Evolutionary conservation across 2,797 vertebrate genomes (phyloP).

Genomic region (Characodon lateralis): DNA sequence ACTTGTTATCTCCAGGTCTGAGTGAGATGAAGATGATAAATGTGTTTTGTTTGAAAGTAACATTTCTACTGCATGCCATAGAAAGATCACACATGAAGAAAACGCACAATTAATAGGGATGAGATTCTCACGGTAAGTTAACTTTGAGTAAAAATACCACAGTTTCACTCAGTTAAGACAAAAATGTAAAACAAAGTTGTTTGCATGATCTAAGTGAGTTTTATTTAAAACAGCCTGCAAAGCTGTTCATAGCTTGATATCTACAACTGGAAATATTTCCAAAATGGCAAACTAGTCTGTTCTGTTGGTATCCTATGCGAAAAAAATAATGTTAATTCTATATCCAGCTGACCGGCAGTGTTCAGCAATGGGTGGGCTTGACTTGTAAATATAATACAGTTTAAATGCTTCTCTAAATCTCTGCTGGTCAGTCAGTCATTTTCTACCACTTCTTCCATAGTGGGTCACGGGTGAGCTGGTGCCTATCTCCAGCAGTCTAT

Average conservation of each 20-base stretch:
- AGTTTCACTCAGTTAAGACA: neutral
- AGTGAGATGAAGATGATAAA: slow-evolving; percentile 15
- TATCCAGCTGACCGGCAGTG: no score
- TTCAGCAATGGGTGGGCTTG: no score
- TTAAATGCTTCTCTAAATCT: no score
- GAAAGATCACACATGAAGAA: neutral
- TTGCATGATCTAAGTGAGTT: neutral
- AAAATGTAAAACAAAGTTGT: neutral
- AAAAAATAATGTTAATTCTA: no score
- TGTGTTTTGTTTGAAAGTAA: slow-evolving; percentile 11
- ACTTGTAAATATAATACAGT: no score
- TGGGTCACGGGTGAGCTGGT: no score
- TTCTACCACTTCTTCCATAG: no score
- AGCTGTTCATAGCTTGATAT: neutral
- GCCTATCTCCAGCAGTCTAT: no score
- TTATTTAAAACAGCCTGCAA: neutral
- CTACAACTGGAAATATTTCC: no score
- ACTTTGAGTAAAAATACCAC: neutral
- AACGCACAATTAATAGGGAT: neutral
- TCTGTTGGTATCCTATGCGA: no score
- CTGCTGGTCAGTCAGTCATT: no score
- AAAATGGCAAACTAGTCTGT: no score
- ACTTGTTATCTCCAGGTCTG: neutral
- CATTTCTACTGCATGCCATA: slow-evolving; percentile 1
- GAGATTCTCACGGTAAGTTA: neutral